Evolutionary conservation across 2,888 invertebrate genomes (phyloP).

Genomic region (Troides helena): DNA sequence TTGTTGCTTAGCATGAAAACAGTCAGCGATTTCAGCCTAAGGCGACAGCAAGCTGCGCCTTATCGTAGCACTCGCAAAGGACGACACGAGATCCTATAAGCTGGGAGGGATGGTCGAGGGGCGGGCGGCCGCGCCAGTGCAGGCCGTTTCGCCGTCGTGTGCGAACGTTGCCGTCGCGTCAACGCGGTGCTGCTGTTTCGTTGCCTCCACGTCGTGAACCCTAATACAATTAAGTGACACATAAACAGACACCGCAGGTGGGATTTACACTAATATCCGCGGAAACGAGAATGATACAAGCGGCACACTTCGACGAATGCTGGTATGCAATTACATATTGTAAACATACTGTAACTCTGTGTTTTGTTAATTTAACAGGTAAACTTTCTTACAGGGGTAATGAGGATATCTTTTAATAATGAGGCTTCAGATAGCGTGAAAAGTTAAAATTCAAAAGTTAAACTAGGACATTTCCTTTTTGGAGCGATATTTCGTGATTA

Average conservation of each 20-base stretch:
- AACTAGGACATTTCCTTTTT: slow-evolving; percentile 2
- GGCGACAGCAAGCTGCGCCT: slow-evolving; percentile 55
- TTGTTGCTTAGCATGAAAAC: slow-evolving; percentile 53
- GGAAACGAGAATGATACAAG: slow-evolving; percentile 51
- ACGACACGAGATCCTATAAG: slow-evolving; percentile 47
- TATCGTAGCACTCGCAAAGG: slow-evolving; percentile 58
- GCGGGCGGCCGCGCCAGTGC: slow-evolving; percentile 63
- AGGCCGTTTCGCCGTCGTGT: slow-evolving; percentile 66
- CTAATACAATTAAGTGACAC: slow-evolving; percentile 72
- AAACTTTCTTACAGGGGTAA: slow-evolving; percentile 15
- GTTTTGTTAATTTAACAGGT: neutral
- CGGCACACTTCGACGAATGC: slow-evolving; percentile 46
- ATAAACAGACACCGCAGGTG: slow-evolving; percentile 63
- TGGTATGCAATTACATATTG: slow-evolving; percentile 52
- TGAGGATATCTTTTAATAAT: neutral
- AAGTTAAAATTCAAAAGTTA: neutral
- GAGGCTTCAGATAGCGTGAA: neutral
- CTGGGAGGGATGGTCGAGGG: slow-evolving; percentile 54
- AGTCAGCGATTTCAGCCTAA: slow-evolving; percentile 58
- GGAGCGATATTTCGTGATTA: slow-evolving; percentile 8
- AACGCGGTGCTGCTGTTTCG: slow-evolving; percentile 39
- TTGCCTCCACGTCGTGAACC: slow-evolving; percentile 46
- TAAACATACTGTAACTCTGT: slow-evolving; percentile 8
- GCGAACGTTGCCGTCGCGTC: slow-evolving; percentile 57
- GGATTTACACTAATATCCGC: slow-evolving; percentile 48